Conservation (phyloP, 1,140 invertebrate species). For the Orchestia grillus region DNA sequence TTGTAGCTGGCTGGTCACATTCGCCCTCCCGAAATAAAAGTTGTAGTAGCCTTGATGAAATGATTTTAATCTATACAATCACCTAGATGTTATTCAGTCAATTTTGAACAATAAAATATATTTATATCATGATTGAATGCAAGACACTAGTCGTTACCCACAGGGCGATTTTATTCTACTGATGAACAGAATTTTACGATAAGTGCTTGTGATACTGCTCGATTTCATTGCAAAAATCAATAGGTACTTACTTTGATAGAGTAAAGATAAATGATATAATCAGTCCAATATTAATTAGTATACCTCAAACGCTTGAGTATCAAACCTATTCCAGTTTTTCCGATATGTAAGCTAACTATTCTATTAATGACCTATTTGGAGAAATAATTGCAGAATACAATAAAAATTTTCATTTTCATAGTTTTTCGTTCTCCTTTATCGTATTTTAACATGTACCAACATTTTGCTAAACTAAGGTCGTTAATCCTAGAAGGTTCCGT, state of each 20-base stretch:
- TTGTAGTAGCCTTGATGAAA: not conserved
- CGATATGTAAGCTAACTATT: not conserved
- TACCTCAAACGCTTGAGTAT: not conserved
- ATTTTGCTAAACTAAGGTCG: not conserved
- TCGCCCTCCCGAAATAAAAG: not conserved
- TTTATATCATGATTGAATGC: not conserved
- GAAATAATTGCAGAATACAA: not conserved
- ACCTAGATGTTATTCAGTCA: not conserved
- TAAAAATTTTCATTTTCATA: not conserved
- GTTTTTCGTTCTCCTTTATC: not conserved
- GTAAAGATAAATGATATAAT: not conserved
- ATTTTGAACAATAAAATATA: not conserved
- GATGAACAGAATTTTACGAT: too few species aligned
- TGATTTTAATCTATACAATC: not conserved
- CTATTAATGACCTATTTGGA: not conserved
- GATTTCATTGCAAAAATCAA: not conserved
- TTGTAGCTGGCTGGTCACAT: too few species aligned
- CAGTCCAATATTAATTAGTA: not conserved
- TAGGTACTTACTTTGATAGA: not conserved
- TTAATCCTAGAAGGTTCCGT: not conserved
- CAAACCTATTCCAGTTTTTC: not conserved
- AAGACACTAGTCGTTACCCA: not conserved
- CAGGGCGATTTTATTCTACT: too few species aligned
- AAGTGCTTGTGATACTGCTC: too few species aligned
- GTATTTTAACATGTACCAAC: not conserved